phyloP scores from a whole-genome alignment of 2,888 invertebrate species.

The Pyrrhia umbra region DNA sequence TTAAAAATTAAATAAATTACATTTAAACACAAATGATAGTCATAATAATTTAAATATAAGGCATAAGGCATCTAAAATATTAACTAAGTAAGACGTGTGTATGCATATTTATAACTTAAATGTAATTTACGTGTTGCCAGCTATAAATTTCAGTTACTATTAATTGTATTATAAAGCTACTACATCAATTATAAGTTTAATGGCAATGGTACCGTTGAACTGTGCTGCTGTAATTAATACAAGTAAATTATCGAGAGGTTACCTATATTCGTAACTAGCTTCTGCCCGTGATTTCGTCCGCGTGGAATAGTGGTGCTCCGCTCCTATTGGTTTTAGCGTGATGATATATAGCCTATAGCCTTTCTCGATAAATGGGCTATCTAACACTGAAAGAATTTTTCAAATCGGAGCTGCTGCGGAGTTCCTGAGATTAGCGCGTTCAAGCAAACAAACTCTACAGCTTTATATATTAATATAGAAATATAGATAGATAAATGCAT shows the following conservation, averaged over 20 bases:
- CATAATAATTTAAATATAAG: constrained; percentile 9
- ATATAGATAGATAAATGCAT: too few species aligned
- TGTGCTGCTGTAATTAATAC: constrained; percentile 5
- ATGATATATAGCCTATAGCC: too few species aligned
- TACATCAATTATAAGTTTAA: constrained; percentile 33
- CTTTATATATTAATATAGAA: too few species aligned
- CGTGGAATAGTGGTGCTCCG: too few species aligned
- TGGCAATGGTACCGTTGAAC: constrained; percentile 10
- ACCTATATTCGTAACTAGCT: too few species aligned
- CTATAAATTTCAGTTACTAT: constrained; percentile 42
- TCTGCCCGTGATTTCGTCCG: too few species aligned
- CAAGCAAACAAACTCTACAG: too few species aligned
- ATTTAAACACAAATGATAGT: constrained; percentile 1
- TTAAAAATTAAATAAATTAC: background rate
- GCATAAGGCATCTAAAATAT: constrained; percentile 15
- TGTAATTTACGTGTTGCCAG: constrained; percentile 30
- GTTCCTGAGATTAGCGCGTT: too few species aligned
- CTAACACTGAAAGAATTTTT: too few species aligned
- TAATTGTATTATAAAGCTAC: constrained; percentile 16
- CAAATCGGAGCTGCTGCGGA: too few species aligned
- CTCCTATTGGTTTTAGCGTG: too few species aligned
- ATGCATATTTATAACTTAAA: constrained; percentile 24
- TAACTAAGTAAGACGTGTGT: constrained; percentile 27
- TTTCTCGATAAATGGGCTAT: too few species aligned
- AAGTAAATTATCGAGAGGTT: constrained; percentile 11